phyloP scores from a whole-genome alignment of 2,888 invertebrate genomes.

The Carabus problematicus region DNA sequence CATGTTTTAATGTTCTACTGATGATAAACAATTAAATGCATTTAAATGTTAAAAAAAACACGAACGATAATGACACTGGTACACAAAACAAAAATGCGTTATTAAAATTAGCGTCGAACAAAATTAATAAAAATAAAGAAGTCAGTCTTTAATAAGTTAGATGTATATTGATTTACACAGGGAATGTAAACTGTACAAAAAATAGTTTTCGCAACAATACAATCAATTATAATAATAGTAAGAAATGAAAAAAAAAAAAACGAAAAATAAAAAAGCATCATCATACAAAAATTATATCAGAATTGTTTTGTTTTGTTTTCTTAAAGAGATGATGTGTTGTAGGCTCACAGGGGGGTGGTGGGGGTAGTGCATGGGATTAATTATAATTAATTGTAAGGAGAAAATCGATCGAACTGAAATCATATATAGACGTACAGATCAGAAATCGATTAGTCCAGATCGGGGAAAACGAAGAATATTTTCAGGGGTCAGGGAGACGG shows the following conservation, averaged over 20 bases:
- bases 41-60: slow-evolving; percentile 31
- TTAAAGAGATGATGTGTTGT: slow-evolving; percentile 43
- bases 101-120: slow-evolving; percentile 12
- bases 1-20: slow-evolving; percentile 42
- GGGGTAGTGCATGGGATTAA: background rate
- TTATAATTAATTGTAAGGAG: slow-evolving; percentile 3
- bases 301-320: slow-evolving; percentile 1
- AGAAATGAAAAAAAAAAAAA: background rate
- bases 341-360: background rate
- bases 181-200: slow-evolving; percentile 54
- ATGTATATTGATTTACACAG: slow-evolving; percentile 47
- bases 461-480: no score
- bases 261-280: slow-evolving; percentile 26
- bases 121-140: slow-evolving; percentile 51
- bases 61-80: slow-evolving; percentile 28
- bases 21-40: slow-evolving; percentile 34
- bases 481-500: background rate
- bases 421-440: no score
- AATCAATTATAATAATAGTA: slow-evolving; percentile 10
- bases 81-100: slow-evolving; percentile 32
- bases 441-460: no score
- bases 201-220: slow-evolving; percentile 48
- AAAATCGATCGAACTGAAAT: background rate
- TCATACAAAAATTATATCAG: slow-evolving; percentile 8
- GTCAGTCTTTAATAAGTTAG: slow-evolving; percentile 57